Percentiles rank a stretch among this genome's conserved stretches.
Evolutionary conservation across 2,888 invertebrate genomes (phyloP).

Genomic region (Perdita meconis): DNA sequence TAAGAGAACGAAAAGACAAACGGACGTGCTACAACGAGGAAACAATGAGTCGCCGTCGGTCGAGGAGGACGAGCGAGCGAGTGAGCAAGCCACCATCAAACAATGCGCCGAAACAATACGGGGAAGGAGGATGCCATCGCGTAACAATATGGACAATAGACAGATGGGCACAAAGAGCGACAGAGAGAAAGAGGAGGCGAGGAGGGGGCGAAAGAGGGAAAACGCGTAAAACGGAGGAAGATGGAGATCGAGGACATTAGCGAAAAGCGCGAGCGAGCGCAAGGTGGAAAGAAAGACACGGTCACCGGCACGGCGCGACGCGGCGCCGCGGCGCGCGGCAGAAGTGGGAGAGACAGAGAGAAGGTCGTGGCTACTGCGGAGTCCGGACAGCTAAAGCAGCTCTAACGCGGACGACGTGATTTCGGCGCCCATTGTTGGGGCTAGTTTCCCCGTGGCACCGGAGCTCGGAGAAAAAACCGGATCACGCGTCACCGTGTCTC

Average conservation of each 20-base stretch:
- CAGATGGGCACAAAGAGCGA: slow-evolving; percentile 74
- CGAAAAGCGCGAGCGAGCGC: slow-evolving; percentile 46
- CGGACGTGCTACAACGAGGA: slow-evolving; percentile 72
- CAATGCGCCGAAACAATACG: slow-evolving; percentile 81
- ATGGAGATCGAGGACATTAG: slow-evolving; percentile 25
- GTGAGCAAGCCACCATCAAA: slow-evolving; percentile 74
- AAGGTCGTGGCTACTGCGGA: slow-evolving; percentile 29
- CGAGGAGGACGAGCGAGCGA: slow-evolving; percentile 73
- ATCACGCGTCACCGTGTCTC: slow-evolving; percentile 11
- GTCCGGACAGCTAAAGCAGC: slow-evolving; percentile 34
- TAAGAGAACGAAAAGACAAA: slow-evolving; percentile 64
- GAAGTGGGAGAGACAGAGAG: neutral
- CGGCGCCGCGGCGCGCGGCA: no score
- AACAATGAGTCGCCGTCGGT: slow-evolving; percentile 77
- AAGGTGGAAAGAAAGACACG: slow-evolving; percentile 43
- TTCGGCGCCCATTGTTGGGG: slow-evolving; percentile 13
- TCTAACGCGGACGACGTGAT: slow-evolving; percentile 32
- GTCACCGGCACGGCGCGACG: slow-evolving; percentile 10
- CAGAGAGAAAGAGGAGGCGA: slow-evolving; percentile 31
- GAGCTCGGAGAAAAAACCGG: slow-evolving; percentile 14
- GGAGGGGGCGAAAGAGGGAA: slow-evolving; percentile 16
- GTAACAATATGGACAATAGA: slow-evolving; percentile 82
- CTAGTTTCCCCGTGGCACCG: slow-evolving; percentile 10
- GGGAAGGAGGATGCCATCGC: slow-evolving; percentile 75
- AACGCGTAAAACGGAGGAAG: slow-evolving; percentile 7